Percentiles rank a stretch among this genome's conserved stretches.
Evolutionary conservation across 1,140 invertebrate genomes (phyloP).

Genomic region (Cotesia glomerata): DNA sequence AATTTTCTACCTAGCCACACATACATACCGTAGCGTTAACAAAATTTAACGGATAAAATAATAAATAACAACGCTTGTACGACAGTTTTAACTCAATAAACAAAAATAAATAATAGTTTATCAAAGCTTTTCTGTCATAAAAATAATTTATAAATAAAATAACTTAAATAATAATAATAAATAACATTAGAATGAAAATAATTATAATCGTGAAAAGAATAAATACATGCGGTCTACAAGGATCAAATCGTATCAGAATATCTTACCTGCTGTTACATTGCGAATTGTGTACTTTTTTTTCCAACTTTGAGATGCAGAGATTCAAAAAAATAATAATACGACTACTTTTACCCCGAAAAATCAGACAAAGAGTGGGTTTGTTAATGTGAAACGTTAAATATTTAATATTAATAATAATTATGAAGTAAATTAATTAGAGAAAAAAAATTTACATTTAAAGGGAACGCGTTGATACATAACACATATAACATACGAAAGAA

Average conservation of each 20-base stretch:
- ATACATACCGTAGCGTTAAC: conserved; percentile 59
- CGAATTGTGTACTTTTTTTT: conserved; percentile 2
- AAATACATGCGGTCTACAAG: background rate
- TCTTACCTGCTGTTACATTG: conserved; percentile 27
- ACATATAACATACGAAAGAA: conserved; percentile 5
- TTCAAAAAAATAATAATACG: conserved; percentile 25
- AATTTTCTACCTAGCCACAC: conserved; percentile 64
- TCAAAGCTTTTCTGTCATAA: background rate
- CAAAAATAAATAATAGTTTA: conserved; percentile 22
- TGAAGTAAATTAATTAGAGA: background rate
- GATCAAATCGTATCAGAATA: conserved; percentile 14
- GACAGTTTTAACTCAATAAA: conserved; percentile 21
- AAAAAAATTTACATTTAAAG: conserved; percentile 1
- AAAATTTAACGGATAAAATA: conserved; percentile 48
- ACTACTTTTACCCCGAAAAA: conserved; percentile 12
- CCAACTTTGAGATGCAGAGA: background rate
- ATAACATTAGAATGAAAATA: background rate
- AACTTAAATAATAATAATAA: background rate
- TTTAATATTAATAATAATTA: conserved; percentile 40
- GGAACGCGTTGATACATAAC: conserved; percentile 26
- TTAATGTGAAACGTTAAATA: conserved; percentile 40
- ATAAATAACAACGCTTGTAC: conserved; percentile 19
- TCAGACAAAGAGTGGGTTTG: conserved; percentile 48
- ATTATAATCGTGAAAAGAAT: background rate
- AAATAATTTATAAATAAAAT: background rate